These are phyloP conservation scores for Acanthosoma haemorrhoidale DNA, from an alignment of 2,888 invertebrate genomes.

Conservation along the genomic window DNA sequence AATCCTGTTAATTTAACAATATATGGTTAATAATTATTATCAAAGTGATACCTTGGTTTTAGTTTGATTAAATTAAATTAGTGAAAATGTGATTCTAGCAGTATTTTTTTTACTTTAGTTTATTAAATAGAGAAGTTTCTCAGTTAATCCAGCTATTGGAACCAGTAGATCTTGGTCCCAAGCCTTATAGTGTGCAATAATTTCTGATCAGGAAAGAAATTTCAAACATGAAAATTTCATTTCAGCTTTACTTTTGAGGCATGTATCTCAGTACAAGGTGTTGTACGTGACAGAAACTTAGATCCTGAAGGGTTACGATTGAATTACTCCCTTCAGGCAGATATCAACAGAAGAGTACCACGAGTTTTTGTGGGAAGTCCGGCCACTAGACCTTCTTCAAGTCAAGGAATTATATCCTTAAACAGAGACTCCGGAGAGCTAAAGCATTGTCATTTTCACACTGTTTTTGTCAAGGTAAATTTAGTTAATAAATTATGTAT, in stretches of 20 bases:
- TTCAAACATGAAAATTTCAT: constrained; percentile 32
- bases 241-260: constrained; percentile 71
- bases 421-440: constrained; percentile 43
- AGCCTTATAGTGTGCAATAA: too few species aligned
- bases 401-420: constrained; percentile 43
- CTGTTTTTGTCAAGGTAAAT: constrained; percentile 69
- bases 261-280: constrained; percentile 70
- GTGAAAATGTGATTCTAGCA: too few species aligned
- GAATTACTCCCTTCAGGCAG: constrained; percentile 74
- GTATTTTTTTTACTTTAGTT: too few species aligned
- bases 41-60: too few species aligned
- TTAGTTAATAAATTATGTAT: not conserved
- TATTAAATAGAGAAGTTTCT: too few species aligned
- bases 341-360: constrained; percentile 70
- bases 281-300: constrained; percentile 45
- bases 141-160: too few species aligned
- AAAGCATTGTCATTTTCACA: constrained; percentile 65
- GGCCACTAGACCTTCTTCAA: constrained; percentile 39
- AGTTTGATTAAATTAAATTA: too few species aligned
- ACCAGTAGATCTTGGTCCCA: too few species aligned
- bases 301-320: constrained; percentile 50
- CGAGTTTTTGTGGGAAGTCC: constrained; percentile 65
- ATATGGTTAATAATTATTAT: too few species aligned
- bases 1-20: too few species aligned
- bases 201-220: not conserved